Conservation (phyloP, 2,888 invertebrate species). For the Agonopterix subpropinquella region DNA sequence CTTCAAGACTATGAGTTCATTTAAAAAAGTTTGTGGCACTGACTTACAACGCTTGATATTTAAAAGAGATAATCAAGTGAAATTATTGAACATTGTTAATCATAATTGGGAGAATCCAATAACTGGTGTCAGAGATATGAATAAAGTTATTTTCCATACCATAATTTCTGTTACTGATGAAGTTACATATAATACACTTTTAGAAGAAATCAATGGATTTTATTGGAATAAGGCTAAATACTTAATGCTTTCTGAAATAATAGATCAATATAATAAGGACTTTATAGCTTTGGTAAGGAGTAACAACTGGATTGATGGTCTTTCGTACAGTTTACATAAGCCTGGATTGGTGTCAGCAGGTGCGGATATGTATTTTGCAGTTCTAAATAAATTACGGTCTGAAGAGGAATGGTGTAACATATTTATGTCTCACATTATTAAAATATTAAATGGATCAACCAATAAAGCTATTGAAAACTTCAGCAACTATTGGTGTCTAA, state of each 20-base stretch:
- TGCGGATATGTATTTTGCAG: constrained; percentile 73
- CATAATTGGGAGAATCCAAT: constrained; percentile 79
- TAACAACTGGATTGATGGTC: constrained; percentile 45
- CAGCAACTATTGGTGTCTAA: constrained; percentile 67
- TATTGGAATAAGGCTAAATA: constrained; percentile 78
- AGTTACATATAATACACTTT: constrained; percentile 28
- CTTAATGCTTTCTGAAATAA: constrained; percentile 70
- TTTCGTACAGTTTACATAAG: constrained; percentile 57
- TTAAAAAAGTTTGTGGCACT: constrained; percentile 52
- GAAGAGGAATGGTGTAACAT: constrained; percentile 58
- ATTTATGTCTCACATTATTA: constrained; percentile 42
- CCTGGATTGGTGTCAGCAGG: constrained; percentile 76
- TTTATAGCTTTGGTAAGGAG: constrained; percentile 19
- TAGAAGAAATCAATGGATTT: constrained; percentile 53
- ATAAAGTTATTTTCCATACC: constrained; percentile 62
- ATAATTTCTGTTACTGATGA: constrained; percentile 34
- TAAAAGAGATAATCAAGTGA: constrained; percentile 39
- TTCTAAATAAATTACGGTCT: constrained; percentile 52
- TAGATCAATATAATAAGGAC: constrained; percentile 34
- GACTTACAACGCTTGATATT: constrained; percentile 37
- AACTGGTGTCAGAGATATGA: constrained; percentile 71
- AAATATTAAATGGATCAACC: constrained; percentile 33
- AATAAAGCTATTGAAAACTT: constrained; percentile 57
- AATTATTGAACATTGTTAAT: constrained; percentile 65
- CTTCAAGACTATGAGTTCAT: constrained; percentile 65